phyloP scores from a whole-genome alignment of 2,113 vertebrate species.

The Poeciliopsis occidentalis region DNA sequence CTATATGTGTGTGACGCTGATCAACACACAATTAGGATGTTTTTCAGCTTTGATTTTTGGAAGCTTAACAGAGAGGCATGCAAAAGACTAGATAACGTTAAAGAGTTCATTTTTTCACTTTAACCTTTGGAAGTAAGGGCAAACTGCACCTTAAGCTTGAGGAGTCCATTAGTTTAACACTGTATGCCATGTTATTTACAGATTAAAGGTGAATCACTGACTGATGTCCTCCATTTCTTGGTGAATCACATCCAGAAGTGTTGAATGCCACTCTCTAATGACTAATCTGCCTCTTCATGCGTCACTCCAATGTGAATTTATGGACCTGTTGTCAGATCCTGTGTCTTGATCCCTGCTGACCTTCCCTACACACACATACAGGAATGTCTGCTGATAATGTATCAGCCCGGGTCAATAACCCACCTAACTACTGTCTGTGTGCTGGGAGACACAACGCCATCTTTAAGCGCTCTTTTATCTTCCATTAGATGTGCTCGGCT shows the following conservation, averaged over 20 bases:
- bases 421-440: conserved; percentile 50
- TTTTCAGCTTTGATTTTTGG: neutral
- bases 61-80: neutral
- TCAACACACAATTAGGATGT: too few relatives aligned
- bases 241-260: conserved; percentile 18
- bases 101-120: neutral
- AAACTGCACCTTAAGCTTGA: neutral
- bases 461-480: neutral
- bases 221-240: neutral
- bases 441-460: conserved; percentile 15
- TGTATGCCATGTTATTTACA: neutral
- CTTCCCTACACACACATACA: conserved; percentile 44
- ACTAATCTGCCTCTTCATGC: conserved; percentile 34
- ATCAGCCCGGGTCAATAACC: conserved; percentile 58
- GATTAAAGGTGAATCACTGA: conserved; percentile 12
- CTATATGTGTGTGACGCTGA: too few relatives aligned
- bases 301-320: conserved; percentile 45
- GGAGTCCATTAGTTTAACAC: neutral
- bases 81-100: neutral
- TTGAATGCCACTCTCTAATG: conserved; percentile 26
- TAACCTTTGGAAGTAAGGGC: too few relatives aligned
- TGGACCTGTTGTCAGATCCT: conserved; percentile 22
- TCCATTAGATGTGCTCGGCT: conserved; percentile 1
- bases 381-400: conserved; percentile 63
- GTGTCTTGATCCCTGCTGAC: conserved; percentile 43